phyloP scores from a whole-genome alignment of 2,113 vertebrate genomes.

The Pan paniscus region DNA sequence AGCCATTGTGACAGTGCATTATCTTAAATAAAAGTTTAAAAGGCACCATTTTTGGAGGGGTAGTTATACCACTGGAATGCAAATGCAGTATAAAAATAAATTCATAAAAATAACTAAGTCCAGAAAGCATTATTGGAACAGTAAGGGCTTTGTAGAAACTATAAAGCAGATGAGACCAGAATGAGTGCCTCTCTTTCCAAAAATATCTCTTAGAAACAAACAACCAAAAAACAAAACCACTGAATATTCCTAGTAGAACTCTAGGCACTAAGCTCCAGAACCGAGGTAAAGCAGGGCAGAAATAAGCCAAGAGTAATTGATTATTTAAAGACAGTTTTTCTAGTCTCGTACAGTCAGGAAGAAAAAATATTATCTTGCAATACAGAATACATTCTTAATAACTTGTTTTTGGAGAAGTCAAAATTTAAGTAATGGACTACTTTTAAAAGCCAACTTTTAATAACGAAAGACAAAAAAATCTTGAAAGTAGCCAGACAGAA shows the following conservation, averaged over 20 bases:
- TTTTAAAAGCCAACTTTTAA: background rate
- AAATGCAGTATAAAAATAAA: background rate
- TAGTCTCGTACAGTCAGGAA: background rate
- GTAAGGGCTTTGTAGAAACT: background rate
- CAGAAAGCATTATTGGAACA: background rate
- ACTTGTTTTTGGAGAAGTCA: background rate
- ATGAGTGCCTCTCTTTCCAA: background rate
- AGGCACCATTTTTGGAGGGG: background rate
- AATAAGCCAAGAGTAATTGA: background rate
- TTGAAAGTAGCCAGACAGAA: background rate
- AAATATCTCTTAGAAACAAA: background rate
- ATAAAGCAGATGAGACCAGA: background rate
- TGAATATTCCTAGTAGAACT: background rate
- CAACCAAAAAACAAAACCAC: background rate
- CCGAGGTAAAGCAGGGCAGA: background rate
- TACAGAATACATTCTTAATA: background rate
- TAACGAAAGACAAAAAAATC: background rate
- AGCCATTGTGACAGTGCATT: background rate
- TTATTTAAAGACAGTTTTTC: background rate
- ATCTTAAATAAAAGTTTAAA: background rate
- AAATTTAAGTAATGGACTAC: background rate
- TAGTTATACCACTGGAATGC: background rate
- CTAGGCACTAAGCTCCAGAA: background rate
- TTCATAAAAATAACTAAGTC: background rate
- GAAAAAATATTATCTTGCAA: background rate